phyloP scores from a whole-genome alignment of 2,797 vertebrate genomes.

The Acestrorhynchus altus region DNA sequence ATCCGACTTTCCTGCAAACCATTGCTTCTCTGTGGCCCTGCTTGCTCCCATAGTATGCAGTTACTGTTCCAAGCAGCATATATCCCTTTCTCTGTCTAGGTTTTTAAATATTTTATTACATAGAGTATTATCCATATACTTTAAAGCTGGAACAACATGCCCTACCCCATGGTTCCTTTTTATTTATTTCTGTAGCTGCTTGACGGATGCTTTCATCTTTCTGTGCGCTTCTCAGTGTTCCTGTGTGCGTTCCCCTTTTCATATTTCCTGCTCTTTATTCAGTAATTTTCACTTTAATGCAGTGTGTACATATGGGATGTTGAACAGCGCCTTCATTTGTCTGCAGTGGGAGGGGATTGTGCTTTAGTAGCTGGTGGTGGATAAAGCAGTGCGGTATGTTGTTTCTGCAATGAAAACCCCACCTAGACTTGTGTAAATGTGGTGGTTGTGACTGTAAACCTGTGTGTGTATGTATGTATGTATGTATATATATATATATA shows the following conservation, averaged over 20 bases:
- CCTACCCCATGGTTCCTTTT: neutral
- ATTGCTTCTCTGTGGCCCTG: no score
- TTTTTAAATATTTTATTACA: neutral
- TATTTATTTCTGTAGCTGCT: neutral
- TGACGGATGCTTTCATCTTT: neutral
- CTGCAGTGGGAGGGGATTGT: conserved; percentile 63
- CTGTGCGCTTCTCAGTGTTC: neutral
- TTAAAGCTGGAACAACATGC: neutral
- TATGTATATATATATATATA: no score
- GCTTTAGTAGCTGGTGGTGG: no score
- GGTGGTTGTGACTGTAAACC: no score
- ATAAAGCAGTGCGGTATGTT: neutral
- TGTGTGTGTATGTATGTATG: no score
- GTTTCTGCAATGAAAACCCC: neutral
- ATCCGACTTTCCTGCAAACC: neutral
- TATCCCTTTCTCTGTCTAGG: neutral
- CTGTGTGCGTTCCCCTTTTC: neutral
- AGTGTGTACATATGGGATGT: neutral
- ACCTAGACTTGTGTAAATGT: no score
- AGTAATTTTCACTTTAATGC: conserved; percentile 14
- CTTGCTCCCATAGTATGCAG: neutral
- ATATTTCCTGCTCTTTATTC: neutral
- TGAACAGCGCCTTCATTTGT: conserved; percentile 36
- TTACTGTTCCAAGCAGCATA: neutral
- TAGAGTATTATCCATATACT: neutral